These are phyloP conservation scores for Telenomus remus DNA, from an alignment of 1,140 invertebrate genomes.

Conservation along the genomic window DNA sequence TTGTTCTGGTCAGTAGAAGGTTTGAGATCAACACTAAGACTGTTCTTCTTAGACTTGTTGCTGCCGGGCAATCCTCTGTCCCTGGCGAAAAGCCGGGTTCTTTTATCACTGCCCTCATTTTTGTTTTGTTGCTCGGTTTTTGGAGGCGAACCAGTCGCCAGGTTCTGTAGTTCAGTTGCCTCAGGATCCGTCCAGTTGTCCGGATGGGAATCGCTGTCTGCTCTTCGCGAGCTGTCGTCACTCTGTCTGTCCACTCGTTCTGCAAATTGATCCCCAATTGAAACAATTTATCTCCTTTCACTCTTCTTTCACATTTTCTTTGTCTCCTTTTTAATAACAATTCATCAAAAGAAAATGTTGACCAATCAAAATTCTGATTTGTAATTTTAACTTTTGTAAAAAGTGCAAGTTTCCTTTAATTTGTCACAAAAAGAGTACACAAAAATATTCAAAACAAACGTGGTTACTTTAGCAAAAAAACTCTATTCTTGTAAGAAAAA, in stretches of 20 bases:
- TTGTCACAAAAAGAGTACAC: too few species aligned
- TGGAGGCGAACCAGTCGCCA: constrained; percentile 73
- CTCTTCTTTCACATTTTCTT: too few species aligned
- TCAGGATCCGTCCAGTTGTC: constrained; percentile 79
- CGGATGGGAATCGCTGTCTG: constrained; percentile 79
- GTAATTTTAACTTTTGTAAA: too few species aligned
- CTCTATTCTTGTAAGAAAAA: too few species aligned
- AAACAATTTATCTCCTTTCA: too few species aligned
- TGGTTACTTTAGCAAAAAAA: too few species aligned
- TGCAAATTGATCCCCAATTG: constrained; percentile 66
- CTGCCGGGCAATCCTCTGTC: constrained; percentile 76
- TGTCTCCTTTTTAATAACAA: too few species aligned
- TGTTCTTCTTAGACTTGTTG: constrained; percentile 85
- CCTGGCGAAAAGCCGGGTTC: constrained; percentile 68
- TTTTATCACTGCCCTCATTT: constrained; percentile 58
- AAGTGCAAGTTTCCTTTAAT: too few species aligned
- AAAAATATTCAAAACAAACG: too few species aligned
- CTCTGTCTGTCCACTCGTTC: constrained; percentile 77
- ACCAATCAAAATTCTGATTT: too few species aligned
- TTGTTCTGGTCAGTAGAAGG: constrained; percentile 68
- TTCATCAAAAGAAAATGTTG: too few species aligned
- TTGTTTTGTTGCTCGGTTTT: constrained; percentile 64
- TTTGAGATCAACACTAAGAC: constrained; percentile 76
- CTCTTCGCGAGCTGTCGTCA: constrained; percentile 79
- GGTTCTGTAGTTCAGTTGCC: constrained; percentile 76